Conservation (phyloP, 64 coral and sea anemone genomes). For the Stylophora pistillata region DNA sequence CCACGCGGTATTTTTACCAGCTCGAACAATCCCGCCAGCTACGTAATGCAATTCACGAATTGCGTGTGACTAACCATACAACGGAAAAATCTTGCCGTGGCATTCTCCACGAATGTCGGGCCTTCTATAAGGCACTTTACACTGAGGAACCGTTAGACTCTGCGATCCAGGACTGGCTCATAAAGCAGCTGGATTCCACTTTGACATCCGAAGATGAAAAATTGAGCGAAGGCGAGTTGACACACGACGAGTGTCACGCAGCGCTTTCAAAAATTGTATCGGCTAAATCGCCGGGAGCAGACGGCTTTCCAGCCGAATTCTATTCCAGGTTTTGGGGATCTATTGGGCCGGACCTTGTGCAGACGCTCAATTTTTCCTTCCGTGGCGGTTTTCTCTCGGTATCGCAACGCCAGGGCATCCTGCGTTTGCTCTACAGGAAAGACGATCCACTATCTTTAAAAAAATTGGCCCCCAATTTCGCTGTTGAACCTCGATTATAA, state of each 20-base stretch:
- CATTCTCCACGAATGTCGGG: not conserved
- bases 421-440: too few species aligned
- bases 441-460: too few species aligned
- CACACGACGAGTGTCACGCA: not conserved
- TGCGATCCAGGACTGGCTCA: not conserved
- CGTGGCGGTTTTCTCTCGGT: not conserved
- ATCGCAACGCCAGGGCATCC: too few species aligned
- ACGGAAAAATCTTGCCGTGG: not conserved
- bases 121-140: conserved; percentile 19
- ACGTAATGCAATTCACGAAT: not conserved
- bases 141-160: not conserved
- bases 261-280: too few species aligned
- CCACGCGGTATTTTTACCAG: conserved; percentile 41
- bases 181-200: not conserved
- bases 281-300: too few species aligned
- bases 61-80: not conserved
- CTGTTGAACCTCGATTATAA: conserved; percentile 5
- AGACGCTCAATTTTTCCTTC: too few species aligned
- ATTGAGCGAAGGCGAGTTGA: conserved; percentile 1
- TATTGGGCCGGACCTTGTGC: too few species aligned
- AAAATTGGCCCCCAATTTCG: not conserved
- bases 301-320: too few species aligned
- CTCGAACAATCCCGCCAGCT: not conserved
- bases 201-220: too few species aligned
- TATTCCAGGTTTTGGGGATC: too few species aligned